These are phyloP conservation scores for Sebastes diaconus DNA, from an alignment of 2,797 vertebrate genomes.

Conservation along the genomic window DNA sequence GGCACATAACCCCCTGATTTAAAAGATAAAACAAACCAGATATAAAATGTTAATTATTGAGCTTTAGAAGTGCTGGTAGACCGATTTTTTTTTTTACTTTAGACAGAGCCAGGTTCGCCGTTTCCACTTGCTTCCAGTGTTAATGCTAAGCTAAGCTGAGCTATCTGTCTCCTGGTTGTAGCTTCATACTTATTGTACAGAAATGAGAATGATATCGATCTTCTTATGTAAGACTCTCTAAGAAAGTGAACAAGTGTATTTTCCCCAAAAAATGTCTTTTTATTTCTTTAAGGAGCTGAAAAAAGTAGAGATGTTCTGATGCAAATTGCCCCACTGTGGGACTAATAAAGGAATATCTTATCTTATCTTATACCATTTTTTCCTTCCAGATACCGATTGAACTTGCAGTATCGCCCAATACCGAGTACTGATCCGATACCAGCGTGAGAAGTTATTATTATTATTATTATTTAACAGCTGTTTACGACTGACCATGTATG, in stretches of 20 bases:
- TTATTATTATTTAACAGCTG: too few relatives aligned
- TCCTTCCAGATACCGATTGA: too few relatives aligned
- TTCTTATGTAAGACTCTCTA: not conserved
- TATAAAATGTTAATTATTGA: not conserved
- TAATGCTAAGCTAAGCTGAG: not conserved
- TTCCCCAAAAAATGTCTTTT: not conserved
- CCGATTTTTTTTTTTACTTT: not conserved
- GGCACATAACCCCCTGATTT: not conserved
- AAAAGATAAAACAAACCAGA: not conserved
- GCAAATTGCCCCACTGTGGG: too few relatives aligned
- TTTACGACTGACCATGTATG: too few relatives aligned
- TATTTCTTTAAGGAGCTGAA: not conserved
- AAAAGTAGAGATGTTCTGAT: too few relatives aligned
- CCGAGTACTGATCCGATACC: too few relatives aligned
- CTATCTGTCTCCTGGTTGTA: not conserved
- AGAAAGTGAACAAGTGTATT: not conserved
- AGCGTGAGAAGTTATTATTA: too few relatives aligned
- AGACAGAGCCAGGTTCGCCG: not conserved
- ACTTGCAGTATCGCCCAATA: too few relatives aligned
- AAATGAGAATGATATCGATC: not conserved
- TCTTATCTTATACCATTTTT: too few relatives aligned
- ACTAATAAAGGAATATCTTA: too few relatives aligned
- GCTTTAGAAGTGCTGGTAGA: not conserved
- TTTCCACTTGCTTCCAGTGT: not conserved
- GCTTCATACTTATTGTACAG: not conserved